These are phyloP conservation scores for Tylochromis polylepis DNA, from an alignment of 2,113 vertebrate genomes.

Conservation along the genomic window DNA sequence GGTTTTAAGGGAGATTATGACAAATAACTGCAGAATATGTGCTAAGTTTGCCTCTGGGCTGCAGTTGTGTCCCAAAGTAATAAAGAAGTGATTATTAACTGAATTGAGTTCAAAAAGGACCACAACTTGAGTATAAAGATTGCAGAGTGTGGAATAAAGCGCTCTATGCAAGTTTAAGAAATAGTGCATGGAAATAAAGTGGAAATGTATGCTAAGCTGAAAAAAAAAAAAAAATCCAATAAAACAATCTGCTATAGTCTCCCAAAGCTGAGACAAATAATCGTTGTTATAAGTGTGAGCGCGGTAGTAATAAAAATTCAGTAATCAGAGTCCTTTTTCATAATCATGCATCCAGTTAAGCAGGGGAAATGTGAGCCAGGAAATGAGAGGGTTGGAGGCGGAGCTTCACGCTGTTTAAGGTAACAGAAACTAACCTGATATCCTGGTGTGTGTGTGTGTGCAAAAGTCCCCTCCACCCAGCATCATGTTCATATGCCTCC, in stretches of 20 bases:
- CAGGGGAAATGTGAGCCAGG: not conserved
- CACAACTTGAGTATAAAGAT: not conserved
- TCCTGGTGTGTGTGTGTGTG: not conserved
- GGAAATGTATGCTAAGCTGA: not conserved
- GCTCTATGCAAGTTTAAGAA: constrained; percentile 7
- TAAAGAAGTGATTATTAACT: constrained; percentile 34
- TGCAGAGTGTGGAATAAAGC: not conserved
- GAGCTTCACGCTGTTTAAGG: constrained; percentile 13
- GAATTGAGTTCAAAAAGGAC: not conserved
- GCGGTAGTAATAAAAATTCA: not conserved
- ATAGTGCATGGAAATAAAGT: not conserved
- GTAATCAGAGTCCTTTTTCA: not conserved
- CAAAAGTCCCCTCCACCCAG: not conserved
- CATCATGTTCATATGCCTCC: constrained; percentile 24
- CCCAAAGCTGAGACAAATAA: not conserved
- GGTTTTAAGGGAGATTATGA: not conserved
- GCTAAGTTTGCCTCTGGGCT: not conserved
- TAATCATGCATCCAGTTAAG: not conserved
- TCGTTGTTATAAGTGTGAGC: not conserved
- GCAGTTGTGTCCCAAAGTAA: constrained; percentile 11
- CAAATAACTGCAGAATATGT: not conserved
- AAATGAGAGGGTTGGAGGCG: not conserved
- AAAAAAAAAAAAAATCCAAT: not conserved
- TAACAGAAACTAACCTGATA: constrained; percentile 26
- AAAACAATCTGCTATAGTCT: constrained; percentile 16